Percentiles rank a stretch among this genome's conserved stretches.
These are phyloP conservation scores for Chelonoidis abingdonii DNA, from an alignment of 2,113 vertebrate species.

Conservation along the genomic window DNA sequence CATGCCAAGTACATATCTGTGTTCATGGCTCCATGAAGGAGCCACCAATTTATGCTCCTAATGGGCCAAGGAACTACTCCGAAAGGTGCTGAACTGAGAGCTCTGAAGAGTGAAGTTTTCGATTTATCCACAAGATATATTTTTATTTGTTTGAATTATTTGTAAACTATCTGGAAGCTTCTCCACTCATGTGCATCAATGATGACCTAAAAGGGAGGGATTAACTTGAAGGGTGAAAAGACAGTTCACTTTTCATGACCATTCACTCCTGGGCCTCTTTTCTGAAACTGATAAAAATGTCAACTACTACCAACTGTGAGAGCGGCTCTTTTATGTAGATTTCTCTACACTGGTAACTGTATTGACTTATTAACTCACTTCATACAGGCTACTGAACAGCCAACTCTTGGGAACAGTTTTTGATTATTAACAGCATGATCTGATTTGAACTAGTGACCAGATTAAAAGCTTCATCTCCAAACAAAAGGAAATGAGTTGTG, in stretches of 20 bases:
- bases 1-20: background rate
- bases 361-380: background rate
- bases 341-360: background rate
- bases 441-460: background rate
- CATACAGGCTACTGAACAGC: fast-evolving
- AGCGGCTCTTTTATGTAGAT: background rate
- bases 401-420: background rate
- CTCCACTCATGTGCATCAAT: background rate
- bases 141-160: background rate
- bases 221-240: background rate
- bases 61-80: background rate
- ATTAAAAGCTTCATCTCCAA: background rate
- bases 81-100: background rate
- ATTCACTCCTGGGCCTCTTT: background rate
- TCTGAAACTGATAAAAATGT: background rate
- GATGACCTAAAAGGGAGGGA: background rate
- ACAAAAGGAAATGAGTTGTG: fast-evolving
- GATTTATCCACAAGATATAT: background rate
- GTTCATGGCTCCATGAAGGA: background rate
- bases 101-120: fast-evolving
- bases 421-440: background rate
- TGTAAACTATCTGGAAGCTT: background rate
- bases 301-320: background rate
- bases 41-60: background rate
- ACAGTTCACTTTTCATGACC: background rate